Conservation (phyloP, 2,888 invertebrate species). For the Synanthedon vespiformis region DNA sequence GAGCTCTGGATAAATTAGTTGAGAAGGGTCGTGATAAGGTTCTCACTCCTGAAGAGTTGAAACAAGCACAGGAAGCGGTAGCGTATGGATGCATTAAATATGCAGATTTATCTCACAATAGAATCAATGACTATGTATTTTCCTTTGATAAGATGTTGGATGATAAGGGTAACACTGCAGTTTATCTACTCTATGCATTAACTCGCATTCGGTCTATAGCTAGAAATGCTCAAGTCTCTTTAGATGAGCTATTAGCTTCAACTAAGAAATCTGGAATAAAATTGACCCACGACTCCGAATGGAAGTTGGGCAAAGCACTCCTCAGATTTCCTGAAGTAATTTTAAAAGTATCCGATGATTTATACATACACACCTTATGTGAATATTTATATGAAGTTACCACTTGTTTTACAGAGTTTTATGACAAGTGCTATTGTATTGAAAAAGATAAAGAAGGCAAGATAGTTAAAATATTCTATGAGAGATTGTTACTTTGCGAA, state of each 20-base stretch:
- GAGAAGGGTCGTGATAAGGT: constrained; percentile 91
- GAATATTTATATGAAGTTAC: constrained; percentile 96
- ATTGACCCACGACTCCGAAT: constrained; percentile 91
- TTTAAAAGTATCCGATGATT: constrained; percentile 82
- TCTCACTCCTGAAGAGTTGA: constrained; percentile 83
- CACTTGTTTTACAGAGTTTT: constrained; percentile 95
- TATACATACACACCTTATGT: constrained; percentile 89
- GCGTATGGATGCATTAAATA: constrained; percentile 99
- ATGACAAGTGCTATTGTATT: constrained; percentile 97
- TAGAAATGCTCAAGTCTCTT: constrained; percentile 78
- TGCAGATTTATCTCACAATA: constrained; percentile 94
- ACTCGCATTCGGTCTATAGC: constrained; percentile 94
- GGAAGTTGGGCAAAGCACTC: constrained; percentile 91
- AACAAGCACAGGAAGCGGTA: constrained; percentile 87
- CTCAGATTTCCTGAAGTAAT: constrained; percentile 90
- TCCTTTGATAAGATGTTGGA: constrained; percentile 99
- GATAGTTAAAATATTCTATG: constrained; percentile 84
- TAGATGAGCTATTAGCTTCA: constrained; percentile 72
- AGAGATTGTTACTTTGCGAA: constrained; percentile 91
- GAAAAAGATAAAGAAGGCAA: constrained; percentile 89
- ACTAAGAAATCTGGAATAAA: constrained; percentile 72
- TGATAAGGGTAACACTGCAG: constrained; percentile 98
- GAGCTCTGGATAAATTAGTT: constrained; percentile 83
- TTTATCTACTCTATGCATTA: constrained; percentile 94
- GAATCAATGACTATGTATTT: constrained; percentile 95